Evolutionary conservation across 2,888 invertebrate genomes (phyloP).

Genomic region (Lasioglossum marginatum): DNA sequence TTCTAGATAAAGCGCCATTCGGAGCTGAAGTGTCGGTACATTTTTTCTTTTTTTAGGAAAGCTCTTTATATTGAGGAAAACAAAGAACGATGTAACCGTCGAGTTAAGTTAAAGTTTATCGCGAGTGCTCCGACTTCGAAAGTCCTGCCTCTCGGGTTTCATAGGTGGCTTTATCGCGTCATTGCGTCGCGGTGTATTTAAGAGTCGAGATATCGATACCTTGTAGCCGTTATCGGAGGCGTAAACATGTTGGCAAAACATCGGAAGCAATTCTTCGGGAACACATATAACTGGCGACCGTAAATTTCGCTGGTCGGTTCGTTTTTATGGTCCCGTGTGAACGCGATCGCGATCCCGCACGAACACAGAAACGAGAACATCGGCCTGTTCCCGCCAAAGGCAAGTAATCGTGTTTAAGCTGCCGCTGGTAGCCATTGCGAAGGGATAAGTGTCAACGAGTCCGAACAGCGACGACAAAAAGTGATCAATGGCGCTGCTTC

Average conservation of each 20-base stretch:
- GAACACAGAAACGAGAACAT: constrained; percentile 16
- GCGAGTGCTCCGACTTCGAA: background rate
- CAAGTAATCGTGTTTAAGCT: constrained; percentile 39
- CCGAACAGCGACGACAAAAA: background rate
- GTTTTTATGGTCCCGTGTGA: constrained; percentile 34
- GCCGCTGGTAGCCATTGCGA: background rate
- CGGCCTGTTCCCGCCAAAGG: constrained; percentile 14
- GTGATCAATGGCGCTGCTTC: background rate
- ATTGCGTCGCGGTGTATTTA: background rate
- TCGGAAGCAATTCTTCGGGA: constrained; percentile 14
- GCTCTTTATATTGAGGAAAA: background rate
- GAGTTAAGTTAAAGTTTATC: constrained; percentile 5
- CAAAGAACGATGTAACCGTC: background rate
- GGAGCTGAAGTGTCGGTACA: background rate
- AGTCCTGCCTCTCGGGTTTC: background rate
- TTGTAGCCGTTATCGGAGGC: background rate
- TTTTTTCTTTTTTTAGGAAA: background rate
- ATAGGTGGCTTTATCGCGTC: constrained; percentile 9
- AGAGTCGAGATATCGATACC: constrained; percentile 9
- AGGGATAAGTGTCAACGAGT: constrained; percentile 1
- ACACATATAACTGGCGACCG: background rate
- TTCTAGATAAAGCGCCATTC: background rate
- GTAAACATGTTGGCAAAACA: constrained; percentile 17
- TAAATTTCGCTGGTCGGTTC: constrained; percentile 38
- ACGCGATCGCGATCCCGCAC: constrained; percentile 18